A percentile compares a stretch with the other conserved stretches of the same genome.
phyloP scores from a whole-genome alignment of 2,113 vertebrate species.

The Piprites chloris region DNA sequence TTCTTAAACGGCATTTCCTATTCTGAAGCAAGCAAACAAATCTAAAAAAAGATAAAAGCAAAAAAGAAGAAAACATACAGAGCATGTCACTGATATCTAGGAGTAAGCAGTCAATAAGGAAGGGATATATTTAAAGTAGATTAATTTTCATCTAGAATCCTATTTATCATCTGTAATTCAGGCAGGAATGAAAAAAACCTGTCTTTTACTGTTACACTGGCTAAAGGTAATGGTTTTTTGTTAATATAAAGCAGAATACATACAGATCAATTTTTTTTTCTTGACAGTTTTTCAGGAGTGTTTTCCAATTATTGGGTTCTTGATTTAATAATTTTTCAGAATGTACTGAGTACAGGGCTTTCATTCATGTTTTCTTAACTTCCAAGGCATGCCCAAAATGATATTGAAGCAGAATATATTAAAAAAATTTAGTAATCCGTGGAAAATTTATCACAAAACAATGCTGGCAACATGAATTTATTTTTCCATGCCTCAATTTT shows the following conservation, averaged over 20 bases:
- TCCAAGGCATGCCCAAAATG: background rate
- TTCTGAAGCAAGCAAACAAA: background rate
- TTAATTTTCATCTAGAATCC: background rate
- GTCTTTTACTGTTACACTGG: background rate
- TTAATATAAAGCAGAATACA: background rate
- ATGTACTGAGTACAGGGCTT: background rate
- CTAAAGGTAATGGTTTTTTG: background rate
- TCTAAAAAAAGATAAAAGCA: background rate
- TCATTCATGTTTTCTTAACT: background rate
- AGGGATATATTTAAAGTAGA: background rate
- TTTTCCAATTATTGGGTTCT: background rate
- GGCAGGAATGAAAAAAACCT: background rate
- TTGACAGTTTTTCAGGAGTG: background rate
- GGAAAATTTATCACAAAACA: background rate
- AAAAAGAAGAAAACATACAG: background rate
- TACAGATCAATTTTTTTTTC: background rate
- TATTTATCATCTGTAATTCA: background rate
- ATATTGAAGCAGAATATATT: background rate
- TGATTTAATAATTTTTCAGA: background rate
- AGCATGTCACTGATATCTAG: background rate
- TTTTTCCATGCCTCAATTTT: background rate
- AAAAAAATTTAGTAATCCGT: background rate
- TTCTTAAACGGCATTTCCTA: background rate
- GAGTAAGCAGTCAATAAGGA: background rate
- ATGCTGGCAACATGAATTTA: fast-evolving